phyloP scores from a whole-genome alignment of 2,888 invertebrate genomes.

The Polia nebulosa region DNA sequence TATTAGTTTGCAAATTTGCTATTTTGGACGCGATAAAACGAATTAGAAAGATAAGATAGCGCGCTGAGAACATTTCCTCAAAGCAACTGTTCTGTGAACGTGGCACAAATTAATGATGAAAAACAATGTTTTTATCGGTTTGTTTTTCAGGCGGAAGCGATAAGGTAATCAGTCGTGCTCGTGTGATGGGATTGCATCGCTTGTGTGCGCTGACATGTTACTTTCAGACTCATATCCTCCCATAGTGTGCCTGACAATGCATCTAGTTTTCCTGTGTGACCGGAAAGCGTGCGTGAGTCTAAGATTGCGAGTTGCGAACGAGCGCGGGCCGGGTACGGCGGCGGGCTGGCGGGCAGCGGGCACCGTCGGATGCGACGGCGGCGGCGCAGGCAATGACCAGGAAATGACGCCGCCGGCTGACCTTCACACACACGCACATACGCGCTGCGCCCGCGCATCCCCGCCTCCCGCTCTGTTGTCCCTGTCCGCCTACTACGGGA shows the following conservation, averaged over 20 bases:
- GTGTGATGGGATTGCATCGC: slow-evolving; percentile 58
- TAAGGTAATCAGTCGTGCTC: slow-evolving; percentile 67
- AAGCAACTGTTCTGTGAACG: slow-evolving; percentile 75
- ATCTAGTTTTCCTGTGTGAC: slow-evolving; percentile 84
- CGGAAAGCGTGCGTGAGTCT: slow-evolving; percentile 84
- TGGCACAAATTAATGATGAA: slow-evolving; percentile 62
- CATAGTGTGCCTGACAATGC: slow-evolving; percentile 74
- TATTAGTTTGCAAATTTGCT: slow-evolving; percentile 77
- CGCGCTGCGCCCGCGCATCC: slow-evolving; percentile 69
- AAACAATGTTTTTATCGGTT: slow-evolving; percentile 68
- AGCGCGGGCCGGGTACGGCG: slow-evolving; percentile 63
- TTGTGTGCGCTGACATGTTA: slow-evolving; percentile 57
- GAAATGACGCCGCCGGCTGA: slow-evolving; percentile 90
- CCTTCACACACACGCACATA: slow-evolving; percentile 80
- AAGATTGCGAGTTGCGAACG: slow-evolving; percentile 72
- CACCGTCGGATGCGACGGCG: slow-evolving; percentile 75
- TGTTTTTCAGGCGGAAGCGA: slow-evolving; percentile 75
- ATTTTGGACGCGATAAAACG: slow-evolving; percentile 76
- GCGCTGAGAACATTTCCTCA: slow-evolving; percentile 81
- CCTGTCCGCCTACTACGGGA: slow-evolving; percentile 65
- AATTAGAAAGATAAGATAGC: slow-evolving; percentile 78
- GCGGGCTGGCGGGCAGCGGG: slow-evolving; percentile 54
- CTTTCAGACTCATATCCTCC: slow-evolving; percentile 74
- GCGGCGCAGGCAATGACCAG: slow-evolving; percentile 87
- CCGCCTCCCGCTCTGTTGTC: slow-evolving; percentile 66